Percentiles rank a stretch among this genome's conserved stretches.
These are phyloP conservation scores for Diacarnus erythraeanus DNA, from an alignment of 37 sponge, comb jelly and placozoan genomes.

Conservation along the genomic window DNA sequence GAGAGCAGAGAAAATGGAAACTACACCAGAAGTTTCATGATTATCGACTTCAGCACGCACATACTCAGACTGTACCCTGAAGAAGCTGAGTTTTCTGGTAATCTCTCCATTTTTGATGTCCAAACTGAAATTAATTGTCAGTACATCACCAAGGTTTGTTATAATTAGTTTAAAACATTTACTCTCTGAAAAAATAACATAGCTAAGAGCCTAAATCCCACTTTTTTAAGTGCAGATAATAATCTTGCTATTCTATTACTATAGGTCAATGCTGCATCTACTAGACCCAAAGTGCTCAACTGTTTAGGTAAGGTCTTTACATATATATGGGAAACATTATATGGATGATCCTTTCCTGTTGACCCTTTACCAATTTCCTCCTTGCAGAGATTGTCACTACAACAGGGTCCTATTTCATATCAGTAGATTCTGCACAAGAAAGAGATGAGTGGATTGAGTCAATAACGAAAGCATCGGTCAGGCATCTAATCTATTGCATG, in stretches of 20 bases:
- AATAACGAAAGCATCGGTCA: constrained; percentile 62
- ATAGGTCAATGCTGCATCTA: constrained; percentile 33
- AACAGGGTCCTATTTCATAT: constrained; percentile 27
- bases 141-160: constrained; percentile 69
- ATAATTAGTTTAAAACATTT: not conserved
- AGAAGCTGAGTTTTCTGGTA: constrained; percentile 29
- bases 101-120: constrained; percentile 16
- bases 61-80: constrained; percentile 41
- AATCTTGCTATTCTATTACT: not conserved
- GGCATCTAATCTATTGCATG: not conserved
- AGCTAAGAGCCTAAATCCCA: not conserved
- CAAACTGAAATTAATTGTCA: constrained; percentile 52
- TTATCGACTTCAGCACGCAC: constrained; percentile 45
- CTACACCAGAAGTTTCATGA: constrained; percentile 36
- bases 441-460: constrained; percentile 77
- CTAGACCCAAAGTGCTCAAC: constrained; percentile 61
- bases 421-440: constrained; percentile 61
- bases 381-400: constrained; percentile 58
- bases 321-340: no score
- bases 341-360: not conserved
- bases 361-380: not conserved
- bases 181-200: not conserved
- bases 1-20: constrained; percentile 31
- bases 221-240: not conserved
- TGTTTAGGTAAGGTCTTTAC: constrained; percentile 54